Evolutionary conservation across 2,888 invertebrate genomes (phyloP).

Genomic region (Notocelia uddmanniana): DNA sequence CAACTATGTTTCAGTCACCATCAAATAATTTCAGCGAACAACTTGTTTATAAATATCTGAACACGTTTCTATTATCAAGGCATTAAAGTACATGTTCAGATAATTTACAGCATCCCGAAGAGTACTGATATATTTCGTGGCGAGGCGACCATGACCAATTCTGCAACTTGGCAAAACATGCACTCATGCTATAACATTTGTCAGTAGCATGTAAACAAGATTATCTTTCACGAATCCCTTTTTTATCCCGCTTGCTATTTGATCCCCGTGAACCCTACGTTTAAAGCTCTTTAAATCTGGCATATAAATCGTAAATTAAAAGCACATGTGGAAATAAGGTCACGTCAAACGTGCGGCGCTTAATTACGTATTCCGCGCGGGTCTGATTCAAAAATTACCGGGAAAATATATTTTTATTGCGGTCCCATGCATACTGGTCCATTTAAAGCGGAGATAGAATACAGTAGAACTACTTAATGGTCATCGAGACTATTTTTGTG

Average conservation of each 20-base stretch:
- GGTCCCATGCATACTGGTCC: slow-evolving; percentile 15
- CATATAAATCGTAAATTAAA: slow-evolving; percentile 34
- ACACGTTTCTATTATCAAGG: too few relatives aligned
- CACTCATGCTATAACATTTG: too few relatives aligned
- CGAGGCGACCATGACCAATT: too few relatives aligned
- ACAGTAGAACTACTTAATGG: slow-evolving; percentile 9
- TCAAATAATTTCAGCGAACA: too few relatives aligned
- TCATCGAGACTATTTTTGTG: not conserved
- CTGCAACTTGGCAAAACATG: too few relatives aligned
- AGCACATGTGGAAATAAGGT: slow-evolving; percentile 30
- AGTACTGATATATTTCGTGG: too few relatives aligned
- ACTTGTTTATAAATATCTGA: too few relatives aligned
- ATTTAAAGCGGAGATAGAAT: not conserved
- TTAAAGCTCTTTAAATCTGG: slow-evolving; percentile 8
- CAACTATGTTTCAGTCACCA: too few relatives aligned
- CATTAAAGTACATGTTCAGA: too few relatives aligned
- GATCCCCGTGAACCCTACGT: slow-evolving; percentile 5
- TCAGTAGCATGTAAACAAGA: not conserved
- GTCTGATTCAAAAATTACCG: slow-evolving; percentile 31
- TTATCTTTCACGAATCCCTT: not conserved
- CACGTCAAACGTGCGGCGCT: slow-evolving; percentile 21
- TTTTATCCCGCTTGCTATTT: not conserved
- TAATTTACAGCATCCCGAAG: too few relatives aligned
- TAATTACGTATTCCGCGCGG: slow-evolving; percentile 36
- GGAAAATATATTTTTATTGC: slow-evolving; percentile 39